These are phyloP conservation scores for Rhopalosiphum maidis DNA, from an alignment of 1,140 invertebrate species.

Conservation along the genomic window DNA sequence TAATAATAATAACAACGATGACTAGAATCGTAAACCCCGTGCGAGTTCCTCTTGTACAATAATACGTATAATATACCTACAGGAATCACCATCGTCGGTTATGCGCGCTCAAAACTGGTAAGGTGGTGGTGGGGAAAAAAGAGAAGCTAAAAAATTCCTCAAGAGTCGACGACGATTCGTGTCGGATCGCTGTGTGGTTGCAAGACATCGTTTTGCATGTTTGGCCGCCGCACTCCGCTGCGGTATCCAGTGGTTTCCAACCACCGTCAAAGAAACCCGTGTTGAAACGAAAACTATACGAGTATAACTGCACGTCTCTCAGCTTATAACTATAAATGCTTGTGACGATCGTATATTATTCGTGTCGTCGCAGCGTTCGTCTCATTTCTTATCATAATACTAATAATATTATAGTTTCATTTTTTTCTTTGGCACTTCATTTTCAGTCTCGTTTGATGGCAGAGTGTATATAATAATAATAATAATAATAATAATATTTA, in stretches of 20 bases:
- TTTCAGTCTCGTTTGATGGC: not conserved
- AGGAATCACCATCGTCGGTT: not conserved
- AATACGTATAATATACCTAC: not conserved
- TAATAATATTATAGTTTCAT: not conserved
- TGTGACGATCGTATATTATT: not conserved
- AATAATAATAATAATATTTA: not conserved
- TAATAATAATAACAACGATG: not conserved
- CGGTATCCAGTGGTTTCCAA: constrained; percentile 21
- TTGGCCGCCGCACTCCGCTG: not conserved
- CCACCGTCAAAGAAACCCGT: not conserved
- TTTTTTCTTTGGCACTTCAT: not conserved
- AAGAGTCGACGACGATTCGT: not conserved
- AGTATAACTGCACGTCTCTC: not conserved
- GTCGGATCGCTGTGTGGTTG: not conserved
- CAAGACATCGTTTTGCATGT: not conserved
- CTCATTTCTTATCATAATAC: not conserved
- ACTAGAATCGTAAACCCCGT: not conserved
- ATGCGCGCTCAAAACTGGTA: not conserved
- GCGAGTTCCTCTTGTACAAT: not conserved
- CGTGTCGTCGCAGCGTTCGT: not conserved
- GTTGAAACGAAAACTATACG: not conserved
- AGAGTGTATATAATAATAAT: not conserved
- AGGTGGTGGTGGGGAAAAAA: not conserved
- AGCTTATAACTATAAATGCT: not conserved
- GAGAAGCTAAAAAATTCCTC: not conserved